Percentiles rank a stretch among this genome's conserved stretches.
phyloP scores from a whole-genome alignment of 2,113 vertebrate genomes.

The Macaca mulatta region DNA sequence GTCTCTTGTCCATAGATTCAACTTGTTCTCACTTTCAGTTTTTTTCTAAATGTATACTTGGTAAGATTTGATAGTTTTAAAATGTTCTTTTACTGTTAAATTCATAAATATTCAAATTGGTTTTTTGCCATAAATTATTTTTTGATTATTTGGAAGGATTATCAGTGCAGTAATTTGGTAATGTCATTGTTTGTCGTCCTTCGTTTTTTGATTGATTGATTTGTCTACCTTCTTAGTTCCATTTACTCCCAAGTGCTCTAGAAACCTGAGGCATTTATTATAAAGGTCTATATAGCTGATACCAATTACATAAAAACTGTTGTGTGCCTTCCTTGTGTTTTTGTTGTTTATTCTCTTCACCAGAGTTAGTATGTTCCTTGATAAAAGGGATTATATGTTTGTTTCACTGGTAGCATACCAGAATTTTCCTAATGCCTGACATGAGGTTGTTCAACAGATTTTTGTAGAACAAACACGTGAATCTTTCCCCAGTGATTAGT shows the following conservation, averaged over 20 bases:
- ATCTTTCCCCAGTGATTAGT: conserved; percentile 23
- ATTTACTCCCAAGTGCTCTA: conserved; percentile 50
- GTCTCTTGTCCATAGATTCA: neutral
- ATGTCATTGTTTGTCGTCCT: conserved; percentile 9
- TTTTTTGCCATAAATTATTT: conserved; percentile 8
- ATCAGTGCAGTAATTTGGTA: conserved; percentile 15
- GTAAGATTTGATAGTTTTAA: conserved; percentile 42
- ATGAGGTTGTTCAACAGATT: conserved; percentile 20
- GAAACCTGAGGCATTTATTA: conserved; percentile 66
- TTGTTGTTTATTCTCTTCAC: conserved; percentile 24
- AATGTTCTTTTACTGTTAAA: conserved; percentile 16
- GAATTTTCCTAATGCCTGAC: conserved; percentile 17
- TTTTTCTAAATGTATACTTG: conserved; percentile 3
- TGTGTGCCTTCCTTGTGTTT: conserved; percentile 44
- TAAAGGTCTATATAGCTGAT: conserved; percentile 58
- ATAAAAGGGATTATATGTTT: conserved; percentile 29
- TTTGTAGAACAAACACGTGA: conserved; percentile 58
- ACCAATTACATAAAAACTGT: neutral
- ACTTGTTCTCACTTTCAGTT: neutral
- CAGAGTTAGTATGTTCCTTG: conserved; percentile 32
- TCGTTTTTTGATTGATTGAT: conserved; percentile 51
- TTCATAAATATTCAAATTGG: conserved; percentile 16
- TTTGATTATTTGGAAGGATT: conserved; percentile 43
- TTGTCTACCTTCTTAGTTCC: conserved; percentile 59
- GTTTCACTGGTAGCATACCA: conserved; percentile 13